phyloP scores from a whole-genome alignment of 1,140 invertebrate species.

The Ephestia elutella region DNA sequence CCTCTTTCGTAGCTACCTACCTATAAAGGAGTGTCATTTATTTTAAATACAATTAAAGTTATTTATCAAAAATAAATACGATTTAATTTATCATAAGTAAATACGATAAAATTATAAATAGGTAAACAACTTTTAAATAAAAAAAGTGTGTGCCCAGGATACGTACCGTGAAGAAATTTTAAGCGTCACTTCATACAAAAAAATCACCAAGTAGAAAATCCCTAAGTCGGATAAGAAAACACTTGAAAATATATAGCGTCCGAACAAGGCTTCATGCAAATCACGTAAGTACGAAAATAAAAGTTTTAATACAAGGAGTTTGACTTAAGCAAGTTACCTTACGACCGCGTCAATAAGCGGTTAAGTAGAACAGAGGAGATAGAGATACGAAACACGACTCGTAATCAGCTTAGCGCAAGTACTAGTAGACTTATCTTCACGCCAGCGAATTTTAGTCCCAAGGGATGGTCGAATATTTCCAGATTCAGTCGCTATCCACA shows the following conservation, averaged over 20 bases:
- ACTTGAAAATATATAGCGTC: not conserved
- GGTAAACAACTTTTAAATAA: no score
- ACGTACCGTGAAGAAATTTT: no score
- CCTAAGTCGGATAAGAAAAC: no score
- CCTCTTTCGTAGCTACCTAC: no score
- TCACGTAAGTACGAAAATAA: not conserved
- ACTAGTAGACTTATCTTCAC: conserved; percentile 39
- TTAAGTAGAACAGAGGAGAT: conserved; percentile 19
- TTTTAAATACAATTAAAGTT: no score
- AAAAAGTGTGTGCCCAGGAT: no score
- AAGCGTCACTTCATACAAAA: no score
- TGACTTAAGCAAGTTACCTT: conserved; percentile 2
- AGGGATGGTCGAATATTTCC: conserved; percentile 39
- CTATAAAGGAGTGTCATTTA: no score
- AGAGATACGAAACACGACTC: conserved; percentile 32
- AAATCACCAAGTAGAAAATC: no score
- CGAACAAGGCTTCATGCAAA: not conserved
- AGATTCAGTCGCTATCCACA: conserved; percentile 44
- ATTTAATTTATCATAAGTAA: no score
- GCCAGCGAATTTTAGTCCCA: conserved; percentile 22
- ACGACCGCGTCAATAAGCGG: conserved; percentile 12
- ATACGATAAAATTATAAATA: no score
- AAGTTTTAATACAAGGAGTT: not conserved
- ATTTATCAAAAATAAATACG: no score
- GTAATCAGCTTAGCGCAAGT: conserved; percentile 46